Evolutionary conservation across 2,797 vertebrate genomes (phyloP).

Genomic region (Uromys caudimaculatus): DNA sequence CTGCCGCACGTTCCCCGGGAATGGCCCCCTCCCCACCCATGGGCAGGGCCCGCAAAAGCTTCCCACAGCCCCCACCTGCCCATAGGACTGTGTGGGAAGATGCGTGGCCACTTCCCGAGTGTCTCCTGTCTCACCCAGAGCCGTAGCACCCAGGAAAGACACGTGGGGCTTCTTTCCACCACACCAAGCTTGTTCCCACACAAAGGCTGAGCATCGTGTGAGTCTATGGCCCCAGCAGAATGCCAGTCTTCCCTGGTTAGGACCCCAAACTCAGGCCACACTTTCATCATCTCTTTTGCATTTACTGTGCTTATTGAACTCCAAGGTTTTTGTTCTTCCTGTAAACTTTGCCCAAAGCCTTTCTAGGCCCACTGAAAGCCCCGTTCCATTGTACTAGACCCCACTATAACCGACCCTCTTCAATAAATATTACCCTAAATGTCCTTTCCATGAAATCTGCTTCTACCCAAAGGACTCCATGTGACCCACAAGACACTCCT

Average conservation of each 20-base stretch:
- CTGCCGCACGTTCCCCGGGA: too few relatives aligned
- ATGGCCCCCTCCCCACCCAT: too few relatives aligned
- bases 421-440: background rate
- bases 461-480: background rate
- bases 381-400: background rate
- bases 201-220: background rate
- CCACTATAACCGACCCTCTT: background rate
- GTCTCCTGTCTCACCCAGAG: too few relatives aligned
- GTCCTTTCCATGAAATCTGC: conserved; percentile 15
- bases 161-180: too few relatives aligned
- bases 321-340: conserved; percentile 1
- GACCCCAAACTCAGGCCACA: background rate
- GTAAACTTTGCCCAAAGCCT: conserved; percentile 44
- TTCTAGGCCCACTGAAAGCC: background rate
- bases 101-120: too few relatives aligned
- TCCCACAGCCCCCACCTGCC: too few relatives aligned
- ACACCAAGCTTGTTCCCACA: too few relatives aligned
- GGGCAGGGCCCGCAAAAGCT: too few relatives aligned
- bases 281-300: background rate
- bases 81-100: too few relatives aligned
- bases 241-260: background rate
- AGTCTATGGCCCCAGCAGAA: conserved; percentile 1
- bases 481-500: background rate
- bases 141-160: too few relatives aligned
- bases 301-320: background rate